Evolutionary conservation across 2,113 vertebrate species (phyloP), one percentile per base, ranked within the genome.

Genomic region (Hydropotes inermis): DNA sequence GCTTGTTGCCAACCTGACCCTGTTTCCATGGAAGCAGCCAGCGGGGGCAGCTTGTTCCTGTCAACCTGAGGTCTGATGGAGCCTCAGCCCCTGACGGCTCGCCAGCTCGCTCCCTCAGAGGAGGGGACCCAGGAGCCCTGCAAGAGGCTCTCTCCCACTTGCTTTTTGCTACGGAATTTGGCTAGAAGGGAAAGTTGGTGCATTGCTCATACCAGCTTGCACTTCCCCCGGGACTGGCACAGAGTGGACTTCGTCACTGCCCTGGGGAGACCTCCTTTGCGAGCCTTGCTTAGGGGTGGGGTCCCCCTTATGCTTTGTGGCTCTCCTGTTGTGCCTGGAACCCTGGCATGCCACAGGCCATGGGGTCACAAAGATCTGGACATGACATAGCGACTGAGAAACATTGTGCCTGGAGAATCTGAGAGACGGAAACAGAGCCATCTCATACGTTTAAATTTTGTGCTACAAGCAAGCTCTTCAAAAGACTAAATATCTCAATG

Each of bases 11-110:
- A 97, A 52, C 94, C 85, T 89, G 95, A 97, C 92, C 78, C 97
- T 36, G 97, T 98, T 98, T 94, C 98, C 98, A 97, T 97, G 94
- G 98, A 91, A 84, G 92, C 97, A 98, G 91, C 91, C 96, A 86
- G 96, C 57, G 8, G 58, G 64, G 96, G 98, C 98, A 97, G 98
- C 97, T 96, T 97, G 97, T 97, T 97, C 93, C 93, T 94, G 54
- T 98, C 96, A 88, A 50, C 94, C 92, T 43, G 81, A 89, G 86
- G 89, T 58, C 67, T 91, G 94, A 79, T 90, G 92, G 94, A 97
- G 97, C 92, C 95, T 81, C 79, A 60, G 89, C 87, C 91, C 52
- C 43, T 28, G 61, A 91, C 67, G 45, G 54, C 70, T 60, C 3
- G 14, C 82, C 57, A 25, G 30, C 78, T 60, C 15, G 10, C 89